These are phyloP conservation scores for Aporophyla lueneburgensis DNA, from an alignment of 2,888 invertebrate genomes.

Conservation along the genomic window DNA sequence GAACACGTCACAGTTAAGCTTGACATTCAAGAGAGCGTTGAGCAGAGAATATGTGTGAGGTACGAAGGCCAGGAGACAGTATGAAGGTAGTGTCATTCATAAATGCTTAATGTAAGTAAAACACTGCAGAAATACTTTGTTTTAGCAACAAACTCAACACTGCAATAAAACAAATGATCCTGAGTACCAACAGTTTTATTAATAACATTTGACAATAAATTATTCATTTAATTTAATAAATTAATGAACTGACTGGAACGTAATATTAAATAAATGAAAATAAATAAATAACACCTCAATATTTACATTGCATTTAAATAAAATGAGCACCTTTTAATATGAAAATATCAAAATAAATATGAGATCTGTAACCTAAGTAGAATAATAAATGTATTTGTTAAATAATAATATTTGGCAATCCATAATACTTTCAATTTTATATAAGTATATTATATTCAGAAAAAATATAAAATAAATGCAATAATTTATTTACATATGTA, in stretches of 20 bases:
- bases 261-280: constrained; percentile 60
- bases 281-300: constrained; percentile 68
- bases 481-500: constrained; percentile 81
- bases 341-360: constrained; percentile 72
- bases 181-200: constrained; percentile 86
- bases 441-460: constrained; percentile 62
- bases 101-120: no score
- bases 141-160: not conserved
- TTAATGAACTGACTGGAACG: constrained; percentile 63
- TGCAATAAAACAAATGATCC: constrained; percentile 45
- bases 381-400: constrained; percentile 68
- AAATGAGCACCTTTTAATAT: constrained; percentile 60
- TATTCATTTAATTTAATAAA: constrained; percentile 68
- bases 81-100: no score
- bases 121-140: not conserved
- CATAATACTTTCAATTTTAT: constrained; percentile 70
- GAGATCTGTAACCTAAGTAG: constrained; percentile 76
- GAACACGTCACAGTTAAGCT: no score
- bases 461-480: constrained; percentile 80
- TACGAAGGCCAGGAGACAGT: no score
- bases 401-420: constrained; percentile 71
- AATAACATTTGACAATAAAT: constrained; percentile 80
- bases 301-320: constrained; percentile 78
- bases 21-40: no score
- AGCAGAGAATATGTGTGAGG: no score